These are phyloP conservation scores for Clarias laeviceps DNA, from an alignment of 2,797 vertebrate genomes.

Conservation along the genomic window DNA sequence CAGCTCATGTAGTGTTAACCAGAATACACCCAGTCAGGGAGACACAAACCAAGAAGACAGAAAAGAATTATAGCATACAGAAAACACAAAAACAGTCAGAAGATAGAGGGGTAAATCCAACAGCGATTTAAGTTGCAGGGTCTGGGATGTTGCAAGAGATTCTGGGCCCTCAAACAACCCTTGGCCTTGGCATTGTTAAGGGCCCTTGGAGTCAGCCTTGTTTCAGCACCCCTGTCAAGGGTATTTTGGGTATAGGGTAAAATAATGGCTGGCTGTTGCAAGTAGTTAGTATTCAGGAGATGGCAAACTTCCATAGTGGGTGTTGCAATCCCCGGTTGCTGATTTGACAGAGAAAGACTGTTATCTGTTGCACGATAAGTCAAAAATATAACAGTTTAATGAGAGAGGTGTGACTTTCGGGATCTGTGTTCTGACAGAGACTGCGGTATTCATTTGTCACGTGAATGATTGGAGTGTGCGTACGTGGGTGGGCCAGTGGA, in stretches of 20 bases:
- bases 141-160: not conserved
- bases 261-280: not conserved
- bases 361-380: not conserved
- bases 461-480: not conserved
- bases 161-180: no score
- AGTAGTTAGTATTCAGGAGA: not conserved
- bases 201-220: no score
- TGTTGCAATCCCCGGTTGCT: not conserved
- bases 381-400: slow-evolving; percentile 21
- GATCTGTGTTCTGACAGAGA: slow-evolving; percentile 11
- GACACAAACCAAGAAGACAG: not conserved
- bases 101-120: not conserved
- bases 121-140: not conserved
- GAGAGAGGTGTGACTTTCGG: slow-evolving; percentile 46
- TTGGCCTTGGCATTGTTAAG: no score
- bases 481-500: not conserved
- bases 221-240: no score
- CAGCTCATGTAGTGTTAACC: not conserved
- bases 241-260: not conserved
- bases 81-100: not conserved
- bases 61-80: not conserved
- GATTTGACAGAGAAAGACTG: slow-evolving; percentile 15
- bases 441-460: slow-evolving; percentile 9
- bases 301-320: not conserved
- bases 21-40: no score